Evolutionary conservation across 1,140 invertebrate genomes (phyloP), one percentile per base, ranked within the genome.

Genomic region (Temnothorax longispinosus): DNA sequence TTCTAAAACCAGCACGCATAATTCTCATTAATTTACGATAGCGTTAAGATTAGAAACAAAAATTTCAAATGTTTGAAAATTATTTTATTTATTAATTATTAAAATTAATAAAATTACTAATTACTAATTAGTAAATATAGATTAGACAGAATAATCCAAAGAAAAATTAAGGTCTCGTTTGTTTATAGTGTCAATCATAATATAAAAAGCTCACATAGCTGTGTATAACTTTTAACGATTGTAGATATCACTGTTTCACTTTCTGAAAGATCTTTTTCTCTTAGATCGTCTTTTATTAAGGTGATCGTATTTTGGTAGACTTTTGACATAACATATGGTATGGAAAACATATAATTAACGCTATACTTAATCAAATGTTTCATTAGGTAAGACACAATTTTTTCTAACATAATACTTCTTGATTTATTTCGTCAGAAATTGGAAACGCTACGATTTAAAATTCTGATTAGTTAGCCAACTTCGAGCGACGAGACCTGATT

Each of bases 401-500:
- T 62, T 71, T 6, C 38, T 71, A n/a, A 44, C 13, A 27, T 27
- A 38, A 54, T 15, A 56, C 10, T n/a, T 52, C 0, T 52, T 5
- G 0, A 65, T 65, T 65, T 65, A 65, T 65, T 65, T 65, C 13
- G 32, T 64, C 8, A 65, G n/a, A 38, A 54, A 69, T 44, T 21
- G 21, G 27, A 50, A 18, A 38, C 18, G 8, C 18, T n/a, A 4
- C 8, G 8, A 44, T 71, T 41, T 81, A 32, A 15, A 11, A 35
- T 32, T 10, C 54, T 44, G 3, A 81, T 87, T 64, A 71, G 38
- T 87, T 60, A 93, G 52, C 92, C 50, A 10, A 95, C 80, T 74
- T 96, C 92, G n/a, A 96, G 11, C 21, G 95, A 92, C 35, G 95
- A 95, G 4, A 95, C 95, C 89, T 96, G 95, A 89, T 95, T 95